Conservation (phyloP, 2,888 invertebrate species). For the Ecdyonurus torrentis region DNA sequence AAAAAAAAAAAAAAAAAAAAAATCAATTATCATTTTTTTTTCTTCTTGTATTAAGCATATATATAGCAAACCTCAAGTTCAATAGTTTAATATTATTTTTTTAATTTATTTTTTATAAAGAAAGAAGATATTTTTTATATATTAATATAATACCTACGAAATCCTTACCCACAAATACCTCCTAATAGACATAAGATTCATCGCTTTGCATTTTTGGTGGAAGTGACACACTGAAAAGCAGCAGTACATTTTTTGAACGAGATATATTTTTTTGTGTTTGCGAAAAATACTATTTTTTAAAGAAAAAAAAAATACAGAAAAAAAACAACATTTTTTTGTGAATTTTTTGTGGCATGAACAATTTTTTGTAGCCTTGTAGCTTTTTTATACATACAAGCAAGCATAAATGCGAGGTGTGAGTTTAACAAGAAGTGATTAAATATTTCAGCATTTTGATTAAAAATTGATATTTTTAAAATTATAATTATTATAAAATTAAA, state of each 20-base stretch:
- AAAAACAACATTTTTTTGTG: slow-evolving; percentile 10
- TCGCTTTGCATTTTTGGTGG: slow-evolving; percentile 3
- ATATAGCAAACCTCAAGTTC: background rate
- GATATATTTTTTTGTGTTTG: slow-evolving; percentile 1
- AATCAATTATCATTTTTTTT: too few relatives aligned
- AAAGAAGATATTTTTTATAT: background rate
- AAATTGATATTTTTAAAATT: background rate
- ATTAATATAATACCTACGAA: background rate
- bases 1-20: too few relatives aligned
- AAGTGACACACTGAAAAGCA: slow-evolving; percentile 3
- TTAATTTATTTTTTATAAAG: background rate
- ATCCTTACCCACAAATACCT: background rate
- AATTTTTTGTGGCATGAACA: slow-evolving; percentile 14
- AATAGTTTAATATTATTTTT: background rate
- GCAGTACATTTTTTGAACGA: background rate
- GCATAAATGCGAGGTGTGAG: background rate
- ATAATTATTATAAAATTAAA: background rate
- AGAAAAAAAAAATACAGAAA: background rate
- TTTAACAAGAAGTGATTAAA: background rate
- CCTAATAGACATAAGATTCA: background rate
- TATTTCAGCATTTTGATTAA: background rate
- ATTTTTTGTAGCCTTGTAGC: slow-evolving; percentile 9
- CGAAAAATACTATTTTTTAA: too few relatives aligned
- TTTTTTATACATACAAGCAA: background rate
- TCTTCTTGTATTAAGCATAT: background rate